These are phyloP conservation scores for Dicrostonyx torquatus DNA, from an alignment of 2,797 vertebrate genomes.

Conservation along the genomic window DNA sequence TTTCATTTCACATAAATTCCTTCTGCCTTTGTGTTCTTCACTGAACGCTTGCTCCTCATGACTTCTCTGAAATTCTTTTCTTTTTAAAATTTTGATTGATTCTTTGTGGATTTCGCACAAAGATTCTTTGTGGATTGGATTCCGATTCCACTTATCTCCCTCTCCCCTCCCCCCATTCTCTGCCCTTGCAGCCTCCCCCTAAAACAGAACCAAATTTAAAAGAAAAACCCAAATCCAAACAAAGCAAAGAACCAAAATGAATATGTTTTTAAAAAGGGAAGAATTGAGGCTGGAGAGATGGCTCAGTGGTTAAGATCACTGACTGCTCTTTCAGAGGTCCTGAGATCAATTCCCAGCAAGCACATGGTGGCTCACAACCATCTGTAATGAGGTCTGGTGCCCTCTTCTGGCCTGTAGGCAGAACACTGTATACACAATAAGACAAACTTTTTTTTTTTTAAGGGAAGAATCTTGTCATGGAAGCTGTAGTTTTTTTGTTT, in stretches of 20 bases:
- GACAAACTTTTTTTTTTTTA: too few species aligned
- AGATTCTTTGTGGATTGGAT: background rate
- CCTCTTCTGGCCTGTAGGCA: too few species aligned
- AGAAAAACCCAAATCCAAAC: background rate
- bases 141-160: background rate
- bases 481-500: background rate
- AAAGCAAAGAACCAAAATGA: background rate
- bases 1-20: background rate
- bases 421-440: too few species aligned
- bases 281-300: too few species aligned
- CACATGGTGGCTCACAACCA: too few species aligned
- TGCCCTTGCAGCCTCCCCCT: background rate
- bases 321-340: too few species aligned
- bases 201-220: background rate
- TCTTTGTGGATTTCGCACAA: background rate
- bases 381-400: too few species aligned
- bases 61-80: background rate
- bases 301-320: too few species aligned
- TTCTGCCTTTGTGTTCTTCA: background rate
- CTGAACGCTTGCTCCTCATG: background rate
- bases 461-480: background rate
- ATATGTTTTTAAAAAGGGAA: background rate
- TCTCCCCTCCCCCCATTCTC: background rate
- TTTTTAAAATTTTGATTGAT: background rate
- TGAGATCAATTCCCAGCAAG: too few species aligned